Evolutionary conservation across 1,140 invertebrate species (phyloP), one percentile per base, ranked within the genome.

Genomic region (Pollicipes pollicipes): DNA sequence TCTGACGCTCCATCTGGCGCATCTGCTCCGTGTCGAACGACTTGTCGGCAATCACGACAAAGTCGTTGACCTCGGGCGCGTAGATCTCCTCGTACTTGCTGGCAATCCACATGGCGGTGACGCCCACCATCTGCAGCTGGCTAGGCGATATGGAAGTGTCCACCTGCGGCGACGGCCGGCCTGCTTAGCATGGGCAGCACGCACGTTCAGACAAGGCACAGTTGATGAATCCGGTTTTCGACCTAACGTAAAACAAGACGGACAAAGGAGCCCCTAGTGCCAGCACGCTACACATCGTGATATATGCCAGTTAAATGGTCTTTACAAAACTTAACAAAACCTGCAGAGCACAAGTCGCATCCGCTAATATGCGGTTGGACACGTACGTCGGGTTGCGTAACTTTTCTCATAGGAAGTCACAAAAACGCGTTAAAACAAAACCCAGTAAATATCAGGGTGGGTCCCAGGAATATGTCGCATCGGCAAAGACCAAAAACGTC

Each of bases 51-150:
- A 97, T 91, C 76, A 90, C 95, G 13, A 93, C 88, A 82, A 95
- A 97, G 79, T 98, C 95, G 1, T 81, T 81, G 32, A 97, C 84
- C 70, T 92, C 89, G 3, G 95, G 93, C 8, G 89, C 84, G 76
- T 90, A 93, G 77, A 96, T 90, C 82, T 98, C 96, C 81, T 98
- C 95, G 77, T 95, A 98, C 79, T 98, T 98, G 75, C 88, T 87
- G 21, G 95, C 93, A 72, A 98, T 87, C 74, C 94, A 89, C 85
- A 98, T 87, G 0, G 91, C 88, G 3, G 93, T 88, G 0, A 94
- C 88, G 0, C 95, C 96, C 63, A 97, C 90, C 66, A 98, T 81
- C 79, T 98, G 95, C 45, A 98, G 81, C 72, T 87, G 84, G 74
- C 84, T 85, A 73, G 85, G 82, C 73, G 85, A 80, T 74, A 91